phyloP scores from a whole-genome alignment of 2,797 vertebrate genomes.

The Nasua narica region DNA sequence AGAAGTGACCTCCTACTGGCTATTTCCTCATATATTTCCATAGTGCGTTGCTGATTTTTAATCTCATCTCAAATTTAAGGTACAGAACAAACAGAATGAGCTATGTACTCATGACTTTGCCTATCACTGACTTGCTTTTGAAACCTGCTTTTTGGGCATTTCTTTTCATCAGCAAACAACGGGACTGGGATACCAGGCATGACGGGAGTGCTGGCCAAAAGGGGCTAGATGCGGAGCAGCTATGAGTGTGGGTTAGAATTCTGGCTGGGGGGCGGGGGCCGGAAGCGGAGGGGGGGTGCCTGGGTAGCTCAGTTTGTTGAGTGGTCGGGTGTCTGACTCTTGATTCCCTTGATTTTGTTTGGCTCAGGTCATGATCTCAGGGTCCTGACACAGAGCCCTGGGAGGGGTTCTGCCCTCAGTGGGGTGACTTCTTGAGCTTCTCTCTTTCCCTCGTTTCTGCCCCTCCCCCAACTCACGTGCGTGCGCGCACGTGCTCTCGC shows the following conservation, averaged over 20 bases:
- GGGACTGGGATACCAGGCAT: background rate
- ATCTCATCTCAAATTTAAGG: background rate
- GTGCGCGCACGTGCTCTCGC: too few relatives aligned
- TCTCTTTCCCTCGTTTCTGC: background rate
- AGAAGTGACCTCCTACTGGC: background rate
- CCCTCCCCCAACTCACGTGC: background rate
- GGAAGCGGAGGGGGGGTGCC: background rate
- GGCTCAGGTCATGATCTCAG: background rate
- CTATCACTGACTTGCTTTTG: background rate
- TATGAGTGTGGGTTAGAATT: background rate
- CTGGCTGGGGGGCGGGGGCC: background rate
- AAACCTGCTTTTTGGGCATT: background rate
- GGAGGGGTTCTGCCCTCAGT: background rate
- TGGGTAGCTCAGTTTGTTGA: background rate
- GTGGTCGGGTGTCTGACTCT: too few relatives aligned
- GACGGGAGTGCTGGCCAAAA: fast-evolving
- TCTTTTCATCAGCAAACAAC: background rate
- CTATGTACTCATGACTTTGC: background rate
- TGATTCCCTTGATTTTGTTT: too few relatives aligned
- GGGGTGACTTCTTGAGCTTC: background rate
- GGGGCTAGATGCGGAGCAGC: background rate
- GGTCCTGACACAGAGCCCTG: background rate
- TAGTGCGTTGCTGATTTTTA: background rate
- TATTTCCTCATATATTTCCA: background rate
- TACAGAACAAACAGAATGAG: background rate